Evolutionary conservation across 2,113 vertebrate genomes (phyloP), one percentile per base, ranked within the genome.

Genomic region (Motacilla tschutschensis): DNA sequence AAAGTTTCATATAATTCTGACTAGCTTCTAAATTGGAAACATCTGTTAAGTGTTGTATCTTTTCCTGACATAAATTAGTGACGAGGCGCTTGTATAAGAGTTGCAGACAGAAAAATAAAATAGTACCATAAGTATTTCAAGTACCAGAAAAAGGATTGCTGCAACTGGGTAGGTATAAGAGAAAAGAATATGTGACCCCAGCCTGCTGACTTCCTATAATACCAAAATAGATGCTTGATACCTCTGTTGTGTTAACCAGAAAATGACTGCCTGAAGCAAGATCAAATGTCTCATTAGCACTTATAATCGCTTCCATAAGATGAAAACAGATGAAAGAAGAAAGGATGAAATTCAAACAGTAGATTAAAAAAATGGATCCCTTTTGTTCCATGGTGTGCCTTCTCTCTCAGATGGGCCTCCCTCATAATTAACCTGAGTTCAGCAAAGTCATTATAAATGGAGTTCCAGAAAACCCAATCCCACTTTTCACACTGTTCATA

Each of bases 11-110:
- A 94, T 94, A 82, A 65, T 95, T 90, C 89, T 91, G 87, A 76
- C 89, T 80, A 64, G 57, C 59, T 91, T 91, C 67, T 87, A 96
- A 97, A 97, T 95, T 95, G 88, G 89, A 97, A 97, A 95, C 97
- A 97, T 69, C 92, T 97, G 97, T 83, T 84, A 77, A 36, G 48
- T 93, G 80, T 89, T 91, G 88, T 93, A 93, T 85, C 79, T 94
- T 95, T 94, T 96, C 93, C 95, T 96, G 80, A 83, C 77, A 91
- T 91, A 93, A 95, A 91, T 94, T 89, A 82, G 91, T 58, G 47
- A 93, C 40, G 54, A 95, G 91, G 41, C 93, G 72, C 87, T 90
- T 71, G 84, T 44, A 38, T n/a, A 89, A 85, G 55, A 95, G 65
- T 78, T 89, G 70, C 58, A 79, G 90, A 93, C 87, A 95, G 90